Evolutionary conservation across 2,888 invertebrate genomes (phyloP), one percentile per base, ranked within the genome.

Genomic region (Troides aeacus): DNA sequence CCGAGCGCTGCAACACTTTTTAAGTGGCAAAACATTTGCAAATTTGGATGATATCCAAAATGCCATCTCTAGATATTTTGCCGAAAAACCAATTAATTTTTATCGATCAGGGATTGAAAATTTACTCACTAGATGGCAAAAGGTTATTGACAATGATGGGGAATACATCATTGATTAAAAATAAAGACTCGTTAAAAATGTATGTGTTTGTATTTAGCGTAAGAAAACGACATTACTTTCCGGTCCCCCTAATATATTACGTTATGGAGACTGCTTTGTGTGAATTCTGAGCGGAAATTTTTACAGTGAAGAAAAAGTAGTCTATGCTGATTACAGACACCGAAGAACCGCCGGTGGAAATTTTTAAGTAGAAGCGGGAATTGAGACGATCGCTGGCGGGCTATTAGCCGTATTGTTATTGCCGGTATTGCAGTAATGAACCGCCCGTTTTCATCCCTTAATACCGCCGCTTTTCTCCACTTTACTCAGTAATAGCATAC

Each of bases 371-470:
- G 82, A 83, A 82, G 80, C 81, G 84, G 84, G 87, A 86, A 84
- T 85, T 81, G 85, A 86, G 86, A 85, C 80, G 85, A 87, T 89
- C 84, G 86, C 87, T 76, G 80, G 81, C 82, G 84, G 78, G 78
- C 89, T 88, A 90, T 92, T 92, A 91, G 85, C 84, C 82, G 87
- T 90, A 92, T 92, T 92, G 92, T 92, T 92, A 92, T 92, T 89
- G 84, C 89, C 86, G 80, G 84, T 87, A 88, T 89, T 89, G 81
- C 83, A 81, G 90, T 90, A 91, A 92, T 92, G 89, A 91, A 90
- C 82, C 85, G 89, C 86, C 88, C 91, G 88, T 91, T 91, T 87
- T 87, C 90, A 86, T 88, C 84, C 86, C 87, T 85, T 88, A 88
- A 88, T 89, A 89, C 87, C 80, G 80, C 87, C 85, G 87, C 83